A percentile compares a stretch with the other conserved stretches of the same genome.
These are phyloP conservation scores for Baryphthengus martii DNA, from an alignment of 2,113 vertebrate species.

Conservation along the genomic window DNA sequence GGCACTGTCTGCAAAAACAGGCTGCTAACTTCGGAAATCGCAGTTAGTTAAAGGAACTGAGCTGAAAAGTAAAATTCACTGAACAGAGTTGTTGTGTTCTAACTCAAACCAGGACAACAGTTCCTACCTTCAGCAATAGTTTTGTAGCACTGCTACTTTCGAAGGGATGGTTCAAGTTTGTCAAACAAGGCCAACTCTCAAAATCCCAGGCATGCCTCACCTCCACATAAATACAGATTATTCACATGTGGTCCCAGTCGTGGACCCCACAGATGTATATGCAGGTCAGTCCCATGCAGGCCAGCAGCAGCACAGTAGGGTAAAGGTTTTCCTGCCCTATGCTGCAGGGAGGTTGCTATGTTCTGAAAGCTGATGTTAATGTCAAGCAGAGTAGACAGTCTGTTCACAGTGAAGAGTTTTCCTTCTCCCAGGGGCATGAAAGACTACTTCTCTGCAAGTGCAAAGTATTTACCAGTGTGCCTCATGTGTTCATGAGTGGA, in stretches of 20 bases:
- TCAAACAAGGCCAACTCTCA: background rate
- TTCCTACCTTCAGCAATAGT: background rate
- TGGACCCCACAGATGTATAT: background rate
- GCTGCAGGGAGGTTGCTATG: background rate
- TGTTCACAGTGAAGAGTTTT: background rate
- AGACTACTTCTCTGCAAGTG: background rate
- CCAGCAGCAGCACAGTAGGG: background rate
- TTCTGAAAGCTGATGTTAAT: background rate
- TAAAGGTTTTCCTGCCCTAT: background rate
- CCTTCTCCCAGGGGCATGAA: background rate
- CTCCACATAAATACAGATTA: background rate
- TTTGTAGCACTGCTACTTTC: background rate
- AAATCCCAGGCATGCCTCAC: background rate
- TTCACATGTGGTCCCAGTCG: rapidly evolving
- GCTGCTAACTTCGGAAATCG: no score
- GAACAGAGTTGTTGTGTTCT: no score
- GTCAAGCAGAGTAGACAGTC: background rate
- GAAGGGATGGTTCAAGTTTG: background rate
- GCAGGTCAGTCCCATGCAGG: rapidly evolving
- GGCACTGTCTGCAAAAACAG: no score
- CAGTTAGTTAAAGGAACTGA: no score
- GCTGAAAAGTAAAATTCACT: no score
- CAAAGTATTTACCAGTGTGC: background rate
- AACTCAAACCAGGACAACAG: no score
- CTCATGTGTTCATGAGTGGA: background rate